phyloP scores from a whole-genome alignment of 2,888 invertebrate genomes.

The Parochlus steinenii region DNA sequence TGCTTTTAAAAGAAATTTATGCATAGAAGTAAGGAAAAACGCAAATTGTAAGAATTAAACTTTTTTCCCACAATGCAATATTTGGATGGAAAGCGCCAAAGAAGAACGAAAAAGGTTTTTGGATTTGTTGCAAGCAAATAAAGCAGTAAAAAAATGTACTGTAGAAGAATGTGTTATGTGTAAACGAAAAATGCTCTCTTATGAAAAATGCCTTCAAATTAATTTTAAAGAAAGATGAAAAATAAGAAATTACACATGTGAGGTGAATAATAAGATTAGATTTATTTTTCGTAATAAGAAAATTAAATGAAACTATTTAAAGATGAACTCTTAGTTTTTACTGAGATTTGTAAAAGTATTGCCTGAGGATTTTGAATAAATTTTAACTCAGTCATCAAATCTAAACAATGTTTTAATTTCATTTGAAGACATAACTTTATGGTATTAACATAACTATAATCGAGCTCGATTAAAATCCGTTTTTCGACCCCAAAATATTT shows the following conservation, averaged over 20 bases:
- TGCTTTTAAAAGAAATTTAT: neutral
- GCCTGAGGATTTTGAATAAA: no score
- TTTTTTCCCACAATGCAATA: constrained; percentile 12
- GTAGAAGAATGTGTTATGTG: constrained; percentile 2
- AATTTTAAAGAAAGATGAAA: constrained; percentile 6
- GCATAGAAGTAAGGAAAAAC: constrained; percentile 1
- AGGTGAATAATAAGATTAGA: constrained; percentile 13
- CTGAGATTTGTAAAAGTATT: no score
- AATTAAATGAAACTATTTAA: constrained; percentile 13
- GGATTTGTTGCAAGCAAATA: no score
- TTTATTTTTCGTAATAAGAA: constrained; percentile 3
- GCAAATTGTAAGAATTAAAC: constrained; percentile 5
- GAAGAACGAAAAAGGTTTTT: no score
- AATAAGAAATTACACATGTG: constrained; percentile 11
- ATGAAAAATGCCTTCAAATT: constrained; percentile 10
- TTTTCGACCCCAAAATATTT: no score
- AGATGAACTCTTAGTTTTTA: no score
- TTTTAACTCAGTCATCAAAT: no score
- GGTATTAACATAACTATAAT: no score
- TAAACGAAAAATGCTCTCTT: constrained; percentile 7
- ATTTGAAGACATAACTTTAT: no score
- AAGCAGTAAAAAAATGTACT: neutral
- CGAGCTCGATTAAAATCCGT: no score
- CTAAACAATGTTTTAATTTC: no score
- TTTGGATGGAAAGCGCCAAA: no score